These are phyloP conservation scores for Gonioctena quinquepunctata DNA, from an alignment of 1,140 invertebrate species.

Conservation along the genomic window DNA sequence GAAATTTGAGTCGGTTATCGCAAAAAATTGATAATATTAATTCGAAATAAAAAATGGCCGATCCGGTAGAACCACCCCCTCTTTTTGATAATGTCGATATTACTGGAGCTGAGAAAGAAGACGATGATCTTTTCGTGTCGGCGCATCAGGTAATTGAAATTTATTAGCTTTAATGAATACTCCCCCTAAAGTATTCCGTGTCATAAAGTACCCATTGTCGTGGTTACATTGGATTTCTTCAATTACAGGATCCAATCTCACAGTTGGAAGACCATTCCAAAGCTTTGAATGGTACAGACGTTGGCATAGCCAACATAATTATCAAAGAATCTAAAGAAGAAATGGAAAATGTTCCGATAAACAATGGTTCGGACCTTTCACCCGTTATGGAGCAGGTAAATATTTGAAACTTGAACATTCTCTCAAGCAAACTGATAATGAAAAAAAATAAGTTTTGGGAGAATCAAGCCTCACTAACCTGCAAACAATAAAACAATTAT, in stretches of 20 bases:
- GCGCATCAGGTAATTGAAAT: slow-evolving; percentile 71
- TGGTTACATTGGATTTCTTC: neutral
- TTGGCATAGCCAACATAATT: slow-evolving; percentile 43
- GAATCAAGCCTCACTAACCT: neutral
- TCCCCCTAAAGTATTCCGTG: neutral
- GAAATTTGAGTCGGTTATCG: too few relatives aligned
- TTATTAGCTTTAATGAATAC: neutral
- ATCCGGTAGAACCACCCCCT: slow-evolving; percentile 68
- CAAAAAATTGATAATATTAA: too few relatives aligned
- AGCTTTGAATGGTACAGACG: slow-evolving; percentile 33
- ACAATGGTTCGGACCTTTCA: slow-evolving; percentile 41
- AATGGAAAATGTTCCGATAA: slow-evolving; percentile 59
- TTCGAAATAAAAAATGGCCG: slow-evolving; percentile 40
- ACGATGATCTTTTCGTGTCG: slow-evolving; percentile 77
- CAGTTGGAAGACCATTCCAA: slow-evolving; percentile 14
- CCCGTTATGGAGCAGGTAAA: slow-evolving; percentile 27
- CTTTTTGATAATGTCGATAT: slow-evolving; percentile 71
- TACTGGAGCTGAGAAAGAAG: slow-evolving; percentile 66
- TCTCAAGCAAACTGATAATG: too few relatives aligned
- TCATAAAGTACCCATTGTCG: neutral
- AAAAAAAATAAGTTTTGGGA: too few relatives aligned
- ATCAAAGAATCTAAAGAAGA: slow-evolving; percentile 49
- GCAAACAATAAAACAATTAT: too few relatives aligned
- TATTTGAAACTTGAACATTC: too few relatives aligned
- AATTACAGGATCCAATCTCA: slow-evolving; percentile 20